Conservation (phyloP, 2,888 invertebrate species). For the Nomada lathburiana region DNA sequence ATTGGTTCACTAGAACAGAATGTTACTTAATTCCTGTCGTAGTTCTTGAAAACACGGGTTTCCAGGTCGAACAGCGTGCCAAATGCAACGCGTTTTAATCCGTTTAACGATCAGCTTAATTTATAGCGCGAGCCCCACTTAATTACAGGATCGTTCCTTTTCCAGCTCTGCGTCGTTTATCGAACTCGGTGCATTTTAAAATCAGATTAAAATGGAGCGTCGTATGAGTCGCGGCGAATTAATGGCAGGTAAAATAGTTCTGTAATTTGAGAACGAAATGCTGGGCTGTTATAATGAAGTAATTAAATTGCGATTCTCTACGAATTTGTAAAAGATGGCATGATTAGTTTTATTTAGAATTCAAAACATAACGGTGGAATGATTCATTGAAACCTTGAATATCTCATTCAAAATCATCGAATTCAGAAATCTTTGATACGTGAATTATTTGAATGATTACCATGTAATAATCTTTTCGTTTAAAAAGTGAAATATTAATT, state of each 20-base stretch:
- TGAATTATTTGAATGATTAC: not conserved
- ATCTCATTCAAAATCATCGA: no score
- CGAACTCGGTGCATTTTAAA: not conserved
- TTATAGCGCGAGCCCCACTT: conserved; percentile 1
- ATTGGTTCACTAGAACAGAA: conserved; percentile 20
- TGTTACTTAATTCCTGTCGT: conserved; percentile 40
- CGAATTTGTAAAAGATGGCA: no score
- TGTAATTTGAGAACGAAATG: not conserved
- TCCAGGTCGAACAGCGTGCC: conserved; percentile 10
- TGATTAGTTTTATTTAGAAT: no score
- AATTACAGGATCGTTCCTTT: conserved; percentile 31
- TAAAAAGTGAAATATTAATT: not conserved
- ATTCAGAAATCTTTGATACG: no score
- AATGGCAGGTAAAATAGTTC: not conserved
- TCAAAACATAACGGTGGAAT: no score
- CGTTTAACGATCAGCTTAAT: conserved; percentile 37
- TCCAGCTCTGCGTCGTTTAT: not conserved
- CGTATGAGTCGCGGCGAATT: not conserved
- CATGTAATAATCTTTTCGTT: not conserved
- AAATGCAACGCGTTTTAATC: conserved; percentile 25
- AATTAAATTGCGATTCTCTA: not conserved
- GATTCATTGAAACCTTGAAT: no score
- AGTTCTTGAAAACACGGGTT: conserved; percentile 32
- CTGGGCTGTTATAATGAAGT: not conserved
- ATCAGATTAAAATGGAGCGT: not conserved